Evolutionary conservation across 2,888 invertebrate genomes (phyloP), one percentile per base, ranked within the genome.

Genomic region (Cantharis rufa): DNA sequence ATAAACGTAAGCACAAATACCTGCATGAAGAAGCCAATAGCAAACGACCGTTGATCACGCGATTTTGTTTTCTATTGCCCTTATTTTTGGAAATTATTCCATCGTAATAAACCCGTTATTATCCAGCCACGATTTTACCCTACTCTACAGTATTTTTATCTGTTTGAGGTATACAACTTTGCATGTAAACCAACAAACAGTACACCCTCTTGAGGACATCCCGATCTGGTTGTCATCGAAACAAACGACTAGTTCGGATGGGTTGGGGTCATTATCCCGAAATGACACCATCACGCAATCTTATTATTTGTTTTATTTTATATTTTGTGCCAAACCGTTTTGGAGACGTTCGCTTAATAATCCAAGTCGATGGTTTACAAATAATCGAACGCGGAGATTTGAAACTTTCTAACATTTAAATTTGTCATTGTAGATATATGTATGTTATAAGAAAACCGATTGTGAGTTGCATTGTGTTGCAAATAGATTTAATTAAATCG

Each of bases 401-500:
- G 7, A 48, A n/a, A 48, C 48, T 48, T 48, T 48, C 48, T 48
- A 48, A n/a, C 48, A 48, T 48, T 48, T 48, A 48, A 48, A n/a
- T 48, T 48, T n/a, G 48, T 48, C n/a, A 48, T 48, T 48, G 48
- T 7, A n/a, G 27, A 11, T 13, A 13, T 13, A 13, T 13, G n/a
- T n/a, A n/a, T n/a, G n/a, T n/a, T n/a, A 7, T 48, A 48, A 48
- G 7, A 48, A 48, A 48, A n/a, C n/a, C n/a, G 48, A 48, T 48
- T n/a, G n/a, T n/a, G n/a, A 48, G 48, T 48, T 48, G n/a, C 48
- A 48, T 48, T 48, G n/a, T 48, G 48, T 48, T n/a, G 48, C 68
- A 69, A 69, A 18, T 64, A n/a, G 62, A 66, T 71, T 64, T 75
- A 70, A 75, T 71, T n/a, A 61, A 61, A 24, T 69, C 72, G 69